phyloP scores from a whole-genome alignment of 2,113 vertebrate genomes.

The Microcebus tavaratra region DNA sequence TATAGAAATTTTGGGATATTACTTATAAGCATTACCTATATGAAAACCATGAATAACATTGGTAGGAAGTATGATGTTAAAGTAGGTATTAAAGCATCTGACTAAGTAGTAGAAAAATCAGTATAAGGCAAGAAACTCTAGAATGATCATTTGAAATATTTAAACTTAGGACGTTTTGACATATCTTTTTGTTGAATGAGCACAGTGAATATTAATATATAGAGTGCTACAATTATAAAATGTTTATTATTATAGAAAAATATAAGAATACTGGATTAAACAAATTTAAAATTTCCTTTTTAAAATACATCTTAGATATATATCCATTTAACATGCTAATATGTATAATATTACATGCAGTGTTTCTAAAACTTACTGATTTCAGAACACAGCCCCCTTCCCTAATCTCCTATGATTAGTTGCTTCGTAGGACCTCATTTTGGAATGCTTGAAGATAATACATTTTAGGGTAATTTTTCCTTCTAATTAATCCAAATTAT shows the following conservation, averaged over 20 bases:
- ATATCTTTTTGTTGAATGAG: background rate
- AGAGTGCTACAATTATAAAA: background rate
- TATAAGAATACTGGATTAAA: background rate
- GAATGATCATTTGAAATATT: background rate
- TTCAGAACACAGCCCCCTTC: background rate
- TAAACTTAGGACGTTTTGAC: background rate
- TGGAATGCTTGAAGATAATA: constrained; percentile 25
- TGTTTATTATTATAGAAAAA: background rate
- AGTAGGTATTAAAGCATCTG: background rate
- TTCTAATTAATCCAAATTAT: background rate
- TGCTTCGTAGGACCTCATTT: background rate
- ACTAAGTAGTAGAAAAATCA: constrained; percentile 27
- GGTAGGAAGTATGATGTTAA: background rate
- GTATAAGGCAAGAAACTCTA: background rate
- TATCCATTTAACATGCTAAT: background rate
- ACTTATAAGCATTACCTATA: background rate
- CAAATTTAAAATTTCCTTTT: background rate
- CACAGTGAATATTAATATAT: background rate
- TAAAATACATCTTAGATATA: background rate
- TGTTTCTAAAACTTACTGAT: constrained; percentile 16
- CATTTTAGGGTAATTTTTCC: background rate
- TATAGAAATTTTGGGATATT: background rate
- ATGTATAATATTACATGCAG: background rate
- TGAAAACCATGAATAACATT: constrained; percentile 6
- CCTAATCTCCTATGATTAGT: background rate